Evolutionary conservation across 2,797 vertebrate species (phyloP).

Genomic region (Pangasius sanitwongsei): DNA sequence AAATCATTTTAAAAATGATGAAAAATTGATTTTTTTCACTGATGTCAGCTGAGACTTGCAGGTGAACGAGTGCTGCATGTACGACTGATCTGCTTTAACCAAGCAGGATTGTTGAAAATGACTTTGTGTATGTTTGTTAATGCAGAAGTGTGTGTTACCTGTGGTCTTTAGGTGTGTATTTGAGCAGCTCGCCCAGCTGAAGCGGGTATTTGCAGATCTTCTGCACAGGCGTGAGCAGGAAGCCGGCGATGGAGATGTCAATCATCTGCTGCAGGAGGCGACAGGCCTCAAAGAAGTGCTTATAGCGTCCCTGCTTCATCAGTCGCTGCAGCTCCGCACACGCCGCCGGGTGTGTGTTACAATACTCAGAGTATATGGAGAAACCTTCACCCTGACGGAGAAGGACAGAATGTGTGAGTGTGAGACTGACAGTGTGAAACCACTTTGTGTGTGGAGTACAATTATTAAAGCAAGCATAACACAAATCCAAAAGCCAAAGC

Average conservation of each 20-base stretch:
- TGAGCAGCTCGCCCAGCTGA: constrained; percentile 96
- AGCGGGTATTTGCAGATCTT: constrained; percentile 99
- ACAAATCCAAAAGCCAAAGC: background rate
- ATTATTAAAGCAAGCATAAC: background rate
- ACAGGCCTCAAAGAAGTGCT: constrained; percentile 97
- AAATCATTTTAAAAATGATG: background rate
- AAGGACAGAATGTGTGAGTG: background rate
- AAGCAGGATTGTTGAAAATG: background rate
- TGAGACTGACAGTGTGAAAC: background rate
- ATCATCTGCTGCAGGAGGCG: constrained; percentile 98
- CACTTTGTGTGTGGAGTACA: background rate
- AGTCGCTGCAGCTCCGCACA: constrained; percentile 87
- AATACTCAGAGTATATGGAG: constrained; percentile 96
- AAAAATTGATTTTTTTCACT: no score
- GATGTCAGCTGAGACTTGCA: no score
- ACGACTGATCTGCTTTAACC: background rate
- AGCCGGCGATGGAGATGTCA: constrained; percentile 94
- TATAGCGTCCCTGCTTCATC: constrained; percentile 90
- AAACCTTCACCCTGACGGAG: constrained; percentile 87
- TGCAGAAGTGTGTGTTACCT: constrained; percentile 71
- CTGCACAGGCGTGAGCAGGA: constrained; percentile 95
- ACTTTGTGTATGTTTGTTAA: background rate
- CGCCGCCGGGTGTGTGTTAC: constrained; percentile 93
- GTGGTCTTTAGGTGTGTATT: constrained; percentile 94
- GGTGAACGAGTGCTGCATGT: no score